Conservation (phyloP, 2,113 vertebrate species). For the Prochilodus magdalenae region DNA sequence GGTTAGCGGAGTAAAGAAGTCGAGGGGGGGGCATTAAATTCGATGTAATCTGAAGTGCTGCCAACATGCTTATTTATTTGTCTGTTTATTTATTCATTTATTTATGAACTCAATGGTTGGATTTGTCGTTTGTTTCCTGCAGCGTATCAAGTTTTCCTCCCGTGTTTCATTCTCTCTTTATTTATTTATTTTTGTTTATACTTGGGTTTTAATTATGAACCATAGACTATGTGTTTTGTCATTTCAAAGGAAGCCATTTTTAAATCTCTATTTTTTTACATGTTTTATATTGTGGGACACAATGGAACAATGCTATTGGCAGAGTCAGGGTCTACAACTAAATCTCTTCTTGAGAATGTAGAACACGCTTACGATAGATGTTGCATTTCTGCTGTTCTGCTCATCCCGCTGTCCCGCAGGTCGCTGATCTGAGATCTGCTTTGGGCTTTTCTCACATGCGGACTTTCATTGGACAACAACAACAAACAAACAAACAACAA, state of each 20-base stretch:
- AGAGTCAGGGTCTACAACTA: slow-evolving; percentile 48
- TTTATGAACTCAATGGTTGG: neutral
- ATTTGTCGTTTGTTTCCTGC: slow-evolving; percentile 23
- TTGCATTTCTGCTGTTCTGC: slow-evolving; percentile 45
- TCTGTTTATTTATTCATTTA: slow-evolving; percentile 44
- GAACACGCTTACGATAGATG: slow-evolving; percentile 43
- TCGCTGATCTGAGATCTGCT: slow-evolving; percentile 41
- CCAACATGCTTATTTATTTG: slow-evolving; percentile 61
- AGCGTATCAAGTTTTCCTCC: slow-evolving; percentile 62
- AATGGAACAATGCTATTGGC: slow-evolving; percentile 51
- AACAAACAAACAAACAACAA: neutral
- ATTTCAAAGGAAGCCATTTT: slow-evolving; percentile 45
- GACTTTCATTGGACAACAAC: neutral
- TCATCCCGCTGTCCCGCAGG: slow-evolving; percentile 34
- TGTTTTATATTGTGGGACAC: slow-evolving; percentile 49
- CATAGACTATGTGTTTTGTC: slow-evolving; percentile 30
- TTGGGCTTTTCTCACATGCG: slow-evolving; percentile 32
- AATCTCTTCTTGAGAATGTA: slow-evolving; percentile 47
- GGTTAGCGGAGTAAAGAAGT: slow-evolving; percentile 78
- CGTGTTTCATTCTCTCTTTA: slow-evolving; percentile 60
- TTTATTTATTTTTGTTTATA: slow-evolving; percentile 59
- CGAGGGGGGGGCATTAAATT: slow-evolving; percentile 87
- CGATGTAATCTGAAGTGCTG: slow-evolving; percentile 60
- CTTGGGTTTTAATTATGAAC: slow-evolving; percentile 71
- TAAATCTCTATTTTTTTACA: slow-evolving; percentile 48